phyloP scores from a whole-genome alignment of 1,140 invertebrate genomes.

The Epicauta chinensis region DNA sequence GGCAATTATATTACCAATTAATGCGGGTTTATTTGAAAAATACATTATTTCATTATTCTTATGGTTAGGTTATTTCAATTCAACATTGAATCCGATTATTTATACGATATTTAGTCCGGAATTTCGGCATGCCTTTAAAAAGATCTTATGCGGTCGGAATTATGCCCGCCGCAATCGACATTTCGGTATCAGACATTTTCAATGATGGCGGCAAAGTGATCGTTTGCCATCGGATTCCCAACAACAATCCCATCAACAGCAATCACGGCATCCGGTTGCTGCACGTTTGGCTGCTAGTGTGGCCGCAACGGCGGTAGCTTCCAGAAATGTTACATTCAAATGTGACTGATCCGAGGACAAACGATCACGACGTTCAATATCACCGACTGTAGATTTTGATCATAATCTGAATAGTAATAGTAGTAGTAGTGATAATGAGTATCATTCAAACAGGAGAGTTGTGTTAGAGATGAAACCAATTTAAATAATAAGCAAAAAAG shows the following conservation, averaged over 20 bases:
- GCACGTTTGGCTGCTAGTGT: conserved; percentile 37
- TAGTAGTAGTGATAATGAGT: conserved; percentile 17
- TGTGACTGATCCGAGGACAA: conserved; percentile 41
- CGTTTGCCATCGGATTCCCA: conserved; percentile 37
- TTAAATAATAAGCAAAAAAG: neutral
- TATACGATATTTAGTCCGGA: conserved; percentile 87
- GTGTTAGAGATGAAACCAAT: conserved; percentile 24
- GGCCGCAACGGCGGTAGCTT: conserved; percentile 35
- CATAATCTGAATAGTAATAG: conserved; percentile 14
- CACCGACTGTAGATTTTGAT: conserved; percentile 7
- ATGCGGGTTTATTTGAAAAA: conserved; percentile 43
- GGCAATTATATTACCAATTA: conserved; percentile 75
- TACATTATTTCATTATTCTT: conserved; percentile 65
- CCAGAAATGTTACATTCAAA: conserved; percentile 41
- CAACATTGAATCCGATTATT: conserved; percentile 81
- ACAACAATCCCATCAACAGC: neutral
- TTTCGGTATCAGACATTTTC: conserved; percentile 37
- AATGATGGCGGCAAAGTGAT: conserved; percentile 43
- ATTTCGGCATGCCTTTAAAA: conserved; percentile 80
- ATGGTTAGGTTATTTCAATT: conserved; percentile 85
- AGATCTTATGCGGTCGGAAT: conserved; percentile 63
- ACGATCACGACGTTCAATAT: conserved; percentile 30
- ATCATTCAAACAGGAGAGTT: conserved; percentile 9
- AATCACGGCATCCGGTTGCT: conserved; percentile 26
- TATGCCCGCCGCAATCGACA: conserved; percentile 44